These are phyloP conservation scores for Tenthredo notha DNA, from an alignment of 2,888 invertebrate genomes.

Conservation along the genomic window DNA sequence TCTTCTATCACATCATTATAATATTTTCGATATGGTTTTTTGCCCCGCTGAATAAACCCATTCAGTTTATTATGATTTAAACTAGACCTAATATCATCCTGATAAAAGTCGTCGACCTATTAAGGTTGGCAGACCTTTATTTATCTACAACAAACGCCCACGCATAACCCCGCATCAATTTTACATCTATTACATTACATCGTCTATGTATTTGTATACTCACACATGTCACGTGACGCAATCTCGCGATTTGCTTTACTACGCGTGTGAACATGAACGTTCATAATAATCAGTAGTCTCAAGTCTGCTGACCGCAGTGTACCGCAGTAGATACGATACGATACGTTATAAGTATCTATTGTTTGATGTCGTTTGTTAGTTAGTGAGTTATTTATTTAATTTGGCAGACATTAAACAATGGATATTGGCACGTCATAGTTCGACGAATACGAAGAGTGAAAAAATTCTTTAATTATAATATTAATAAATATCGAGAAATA, in stretches of 20 bases:
- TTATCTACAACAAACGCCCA: neutral
- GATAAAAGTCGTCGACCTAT: neutral
- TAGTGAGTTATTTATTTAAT: neutral
- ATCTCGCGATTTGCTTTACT: neutral
- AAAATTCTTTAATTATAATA: neutral
- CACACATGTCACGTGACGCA: neutral
- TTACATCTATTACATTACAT: neutral
- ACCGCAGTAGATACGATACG: neutral
- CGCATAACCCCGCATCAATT: neutral
- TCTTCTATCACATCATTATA: neutral
- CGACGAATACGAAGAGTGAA: neutral
- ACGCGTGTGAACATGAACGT: neutral
- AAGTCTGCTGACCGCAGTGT: neutral
- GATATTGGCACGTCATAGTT: neutral
- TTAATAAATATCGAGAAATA: neutral
- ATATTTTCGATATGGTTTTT: neutral
- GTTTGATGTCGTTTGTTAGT: no score
- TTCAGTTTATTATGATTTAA: neutral
- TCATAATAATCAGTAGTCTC: neutral
- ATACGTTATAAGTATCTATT: no score
- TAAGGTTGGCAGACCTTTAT: neutral
- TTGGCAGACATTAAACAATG: neutral
- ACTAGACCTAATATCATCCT: neutral
- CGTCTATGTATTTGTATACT: neutral
- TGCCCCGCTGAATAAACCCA: neutral